Evolutionary conservation across 2,888 invertebrate genomes (phyloP), one percentile per base, ranked within the genome.

Genomic region (Antitype chi): DNA sequence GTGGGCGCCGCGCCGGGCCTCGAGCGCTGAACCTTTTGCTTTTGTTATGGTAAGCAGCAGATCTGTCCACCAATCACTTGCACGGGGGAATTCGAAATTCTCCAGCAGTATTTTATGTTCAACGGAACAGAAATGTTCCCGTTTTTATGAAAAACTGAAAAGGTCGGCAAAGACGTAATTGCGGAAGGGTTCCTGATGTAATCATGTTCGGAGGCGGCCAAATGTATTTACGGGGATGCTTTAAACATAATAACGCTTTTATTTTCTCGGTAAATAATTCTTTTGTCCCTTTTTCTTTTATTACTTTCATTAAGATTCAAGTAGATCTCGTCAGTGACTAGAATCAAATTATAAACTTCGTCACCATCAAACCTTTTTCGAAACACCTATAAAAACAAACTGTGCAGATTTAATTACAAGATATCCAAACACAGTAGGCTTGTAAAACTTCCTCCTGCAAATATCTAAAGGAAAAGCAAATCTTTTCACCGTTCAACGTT

Each of bases 11-110:
- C n/a, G n/a, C 49, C 71, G 64, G 80, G 69, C 70, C 67, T 70
- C 69, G 82, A 82, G 52, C 71, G 57, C 59, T 28, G 63, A 79
- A 73, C 74, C 80, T 75, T 86, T 78, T 70, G 70, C 88, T 87
- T 85, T 86, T 86, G 86, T 86, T 81, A 88, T 86, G 86, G 66
- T 86, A 88, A 86, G 64, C 76, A 79, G 86, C 74, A 87, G 84
- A 78, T 84, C 78, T 86, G 79, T 80, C 79, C 84, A 76, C 72
- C 67, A 77, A 77, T 83, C 84, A 79, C 55, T 68, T 55, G 25
- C 74, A 62, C 78, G 57, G 49, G 67, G 63, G 52, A 72, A 76
- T 70, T 71, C 64, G 20, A 32, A 75, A 80, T 77, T 81, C 69
- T 76, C 62, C 47, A 64, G 78, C 70, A 64, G 75, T 81, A 74